Evolutionary conservation across 2,113 vertebrate genomes (phyloP).

Genomic region (Poeciliopsis prolifica): DNA sequence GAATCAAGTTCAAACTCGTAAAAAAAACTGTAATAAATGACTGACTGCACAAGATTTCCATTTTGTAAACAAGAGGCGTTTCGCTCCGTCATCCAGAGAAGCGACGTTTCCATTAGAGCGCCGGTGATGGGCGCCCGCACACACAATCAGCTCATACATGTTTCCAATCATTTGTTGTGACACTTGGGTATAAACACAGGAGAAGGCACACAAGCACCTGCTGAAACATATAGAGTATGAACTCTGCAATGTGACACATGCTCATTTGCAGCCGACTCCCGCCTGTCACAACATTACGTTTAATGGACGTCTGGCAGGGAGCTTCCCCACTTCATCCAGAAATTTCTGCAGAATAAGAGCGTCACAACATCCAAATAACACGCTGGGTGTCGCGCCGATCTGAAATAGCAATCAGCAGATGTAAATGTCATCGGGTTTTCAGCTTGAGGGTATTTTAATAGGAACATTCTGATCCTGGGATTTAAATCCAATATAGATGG

Average conservation of each 20-base stretch:
- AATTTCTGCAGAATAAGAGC: slow-evolving; percentile 25
- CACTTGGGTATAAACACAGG: slow-evolving; percentile 21
- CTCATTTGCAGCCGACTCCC: slow-evolving; percentile 36
- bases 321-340: slow-evolving; percentile 25
- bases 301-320: slow-evolving; percentile 32
- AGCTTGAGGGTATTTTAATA: slow-evolving; percentile 47
- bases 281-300: slow-evolving; percentile 45
- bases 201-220: slow-evolving; percentile 16
- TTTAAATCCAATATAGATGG: slow-evolving; percentile 64
- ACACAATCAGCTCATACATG: slow-evolving; percentile 37
- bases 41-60: not conserved
- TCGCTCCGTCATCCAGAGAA: slow-evolving; percentile 15
- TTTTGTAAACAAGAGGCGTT: slow-evolving; percentile 24
- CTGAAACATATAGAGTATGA: slow-evolving; percentile 1
- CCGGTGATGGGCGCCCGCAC: slow-evolving; percentile 43
- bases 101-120: slow-evolving; percentile 23
- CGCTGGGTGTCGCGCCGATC: slow-evolving; percentile 41
- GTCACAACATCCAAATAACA: slow-evolving; percentile 59
- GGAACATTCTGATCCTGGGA: slow-evolving; percentile 57
- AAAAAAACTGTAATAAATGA: not conserved
- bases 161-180: slow-evolving; percentile 48
- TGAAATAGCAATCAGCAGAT: slow-evolving; percentile 54
- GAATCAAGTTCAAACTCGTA: not conserved
- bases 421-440: slow-evolving; percentile 68
- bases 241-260: slow-evolving; percentile 13